Evolutionary conservation across 2,797 vertebrate species (phyloP), one percentile per base, ranked within the genome.

Genomic region (Valencia hispanica): DNA sequence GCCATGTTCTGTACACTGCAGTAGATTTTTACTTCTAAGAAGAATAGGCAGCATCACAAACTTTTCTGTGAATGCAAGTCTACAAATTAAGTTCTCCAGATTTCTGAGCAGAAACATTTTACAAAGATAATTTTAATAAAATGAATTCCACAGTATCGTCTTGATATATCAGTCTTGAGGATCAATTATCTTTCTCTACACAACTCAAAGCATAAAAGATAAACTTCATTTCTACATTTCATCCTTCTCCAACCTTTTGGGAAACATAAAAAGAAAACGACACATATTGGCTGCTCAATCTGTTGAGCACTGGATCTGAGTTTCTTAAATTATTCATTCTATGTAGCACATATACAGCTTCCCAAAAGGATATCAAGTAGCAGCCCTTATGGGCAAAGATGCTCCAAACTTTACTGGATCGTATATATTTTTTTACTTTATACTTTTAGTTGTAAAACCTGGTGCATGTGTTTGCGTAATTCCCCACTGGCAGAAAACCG

Each of bases 261-360:
- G 63, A 66, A n/a, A 41, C 25, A 18, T 45, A 41, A 45, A 68
- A 68, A 68, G 25, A 17, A 17, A 18, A 36, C 65, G 43, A 12
- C 55, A 32, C 12, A 30, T 12, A 25, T 55, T 3, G 22, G 11
- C 22, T 66, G 63, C 39, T 66, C 39, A 66, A 43, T 41, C 5
- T 43, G 36, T 66, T 66, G 63, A 43, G 36, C 39, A 5, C 10
- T 68, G 65, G 65, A 27, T 45, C 39, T 15, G 39, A 45, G 25
- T n/a, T 68, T 68, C 12, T 68, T 45, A 68, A 68, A 68, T 68
- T 68, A 68, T 68, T 68, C 6, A 68, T 27, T 68, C 39, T 43
- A n/a, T 15, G 20, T 66, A 25, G 22, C 63, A 43, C n/a, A 68
- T 17, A 27, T 11, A 15, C 25, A 27, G 39, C 12, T 25, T 68